These are phyloP conservation scores for Choristoneura fumiferana DNA, from an alignment of 1,140 invertebrate species.

Conservation along the genomic window DNA sequence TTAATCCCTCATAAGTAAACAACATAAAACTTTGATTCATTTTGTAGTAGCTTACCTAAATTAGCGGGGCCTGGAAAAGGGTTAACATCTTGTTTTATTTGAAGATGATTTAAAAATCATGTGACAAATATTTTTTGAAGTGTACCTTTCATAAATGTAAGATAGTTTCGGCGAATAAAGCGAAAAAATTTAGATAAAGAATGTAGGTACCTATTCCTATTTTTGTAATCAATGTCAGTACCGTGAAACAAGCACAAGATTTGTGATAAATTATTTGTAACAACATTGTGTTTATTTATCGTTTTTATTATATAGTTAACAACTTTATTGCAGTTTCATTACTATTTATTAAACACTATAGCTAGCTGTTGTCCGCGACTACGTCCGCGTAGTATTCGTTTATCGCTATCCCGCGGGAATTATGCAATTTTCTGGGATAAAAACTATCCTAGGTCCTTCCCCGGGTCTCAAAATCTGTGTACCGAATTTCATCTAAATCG, in stretches of 20 bases:
- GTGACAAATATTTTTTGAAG: constrained; percentile 13
- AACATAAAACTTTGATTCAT: no score
- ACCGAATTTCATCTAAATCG: no score
- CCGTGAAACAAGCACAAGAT: constrained; percentile 9
- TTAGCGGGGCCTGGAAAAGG: no score
- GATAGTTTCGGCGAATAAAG: constrained; percentile 12
- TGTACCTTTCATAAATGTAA: constrained; percentile 8
- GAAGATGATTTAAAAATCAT: constrained; percentile 13
- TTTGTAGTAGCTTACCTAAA: no score
- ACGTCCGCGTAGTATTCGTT: no score
- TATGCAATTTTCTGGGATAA: no score
- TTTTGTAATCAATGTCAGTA: constrained; percentile 16
- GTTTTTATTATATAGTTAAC: constrained; percentile 16
- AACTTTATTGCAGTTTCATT: constrained; percentile 2
- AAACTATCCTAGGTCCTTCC: no score
- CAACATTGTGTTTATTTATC: constrained; percentile 12
- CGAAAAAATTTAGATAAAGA: neutral
- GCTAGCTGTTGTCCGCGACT: no score
- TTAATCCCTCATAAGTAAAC: no score
- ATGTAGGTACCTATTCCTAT: constrained; percentile 15
- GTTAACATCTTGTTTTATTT: neutral
- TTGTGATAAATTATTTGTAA: constrained; percentile 15
- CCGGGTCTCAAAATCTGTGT: no score
- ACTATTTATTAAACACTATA: no score
- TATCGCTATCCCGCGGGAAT: no score